Percentiles rank a stretch among this genome's conserved stretches.
These are phyloP conservation scores for Pemphredon lugubris DNA, from an alignment of 2,888 invertebrate genomes.

Conservation along the genomic window DNA sequence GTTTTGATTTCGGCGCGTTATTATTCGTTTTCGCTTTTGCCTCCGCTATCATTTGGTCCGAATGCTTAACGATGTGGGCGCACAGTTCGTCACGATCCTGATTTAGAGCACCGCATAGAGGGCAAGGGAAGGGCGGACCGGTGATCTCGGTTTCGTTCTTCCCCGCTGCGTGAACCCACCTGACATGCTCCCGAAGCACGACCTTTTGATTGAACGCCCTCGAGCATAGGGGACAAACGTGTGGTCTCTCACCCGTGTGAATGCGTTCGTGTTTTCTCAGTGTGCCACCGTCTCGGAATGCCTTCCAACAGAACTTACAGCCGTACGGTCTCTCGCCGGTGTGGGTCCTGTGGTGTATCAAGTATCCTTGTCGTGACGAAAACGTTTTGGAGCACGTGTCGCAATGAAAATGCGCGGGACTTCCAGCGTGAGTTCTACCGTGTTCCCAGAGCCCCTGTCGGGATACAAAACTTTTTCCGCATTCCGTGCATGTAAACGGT, in stretches of 20 bases:
- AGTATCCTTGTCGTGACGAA: constrained; percentile 82
- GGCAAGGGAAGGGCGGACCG: constrained; percentile 80
- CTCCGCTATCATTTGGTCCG: constrained; percentile 82
- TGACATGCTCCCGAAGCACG: constrained; percentile 82
- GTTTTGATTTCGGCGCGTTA: constrained; percentile 63
- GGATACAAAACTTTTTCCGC: constrained; percentile 81
- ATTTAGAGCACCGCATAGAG: constrained; percentile 80
- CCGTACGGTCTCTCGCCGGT: constrained; percentile 83
- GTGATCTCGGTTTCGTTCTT: constrained; percentile 77
- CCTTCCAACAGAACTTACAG: constrained; percentile 82
- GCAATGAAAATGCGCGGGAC: constrained; percentile 81
- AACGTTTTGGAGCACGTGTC: constrained; percentile 82
- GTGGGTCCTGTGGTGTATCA: constrained; percentile 82
- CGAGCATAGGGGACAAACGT: constrained; percentile 82
- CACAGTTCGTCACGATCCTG: constrained; percentile 82
- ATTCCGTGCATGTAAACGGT: constrained; percentile 80
- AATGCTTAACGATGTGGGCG: constrained; percentile 83
- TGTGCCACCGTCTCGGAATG: constrained; percentile 83
- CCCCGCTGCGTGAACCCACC: constrained; percentile 82
- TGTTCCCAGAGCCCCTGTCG: constrained; percentile 82
- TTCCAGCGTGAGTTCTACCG: constrained; percentile 80
- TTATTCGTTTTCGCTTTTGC: constrained; percentile 78
- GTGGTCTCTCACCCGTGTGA: constrained; percentile 83
- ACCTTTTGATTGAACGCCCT: constrained; percentile 84
- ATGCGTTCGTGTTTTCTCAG: constrained; percentile 82